phyloP scores from a whole-genome alignment of 64 coral and sea anemone genomes.

The Stichodactyla mertensii region DNA sequence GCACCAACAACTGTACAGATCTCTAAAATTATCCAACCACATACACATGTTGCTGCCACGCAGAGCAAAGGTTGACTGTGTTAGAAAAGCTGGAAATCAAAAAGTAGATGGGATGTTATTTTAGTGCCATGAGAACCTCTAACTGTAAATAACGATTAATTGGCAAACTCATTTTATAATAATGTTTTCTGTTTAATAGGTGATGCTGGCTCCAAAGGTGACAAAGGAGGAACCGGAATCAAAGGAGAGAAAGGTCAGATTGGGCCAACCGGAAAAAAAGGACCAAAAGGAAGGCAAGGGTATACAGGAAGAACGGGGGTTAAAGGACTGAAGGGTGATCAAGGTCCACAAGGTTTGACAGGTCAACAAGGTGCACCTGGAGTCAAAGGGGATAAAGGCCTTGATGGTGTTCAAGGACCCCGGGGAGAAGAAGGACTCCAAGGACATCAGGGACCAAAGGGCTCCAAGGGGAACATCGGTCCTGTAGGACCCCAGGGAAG shows the following conservation, averaged over 20 bases:
- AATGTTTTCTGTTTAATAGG: background rate
- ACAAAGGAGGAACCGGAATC: constrained; percentile 3
- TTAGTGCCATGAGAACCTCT: no score
- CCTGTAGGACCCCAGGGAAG: background rate
- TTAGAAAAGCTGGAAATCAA: no score
- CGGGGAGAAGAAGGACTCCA: background rate
- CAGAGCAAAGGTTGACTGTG: no score
- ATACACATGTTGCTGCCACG: no score
- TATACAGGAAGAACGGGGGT: constrained; percentile 6
- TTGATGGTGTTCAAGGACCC: background rate
- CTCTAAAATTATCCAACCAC: no score
- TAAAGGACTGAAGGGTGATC: constrained; percentile 3
- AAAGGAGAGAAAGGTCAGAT: constrained; percentile 17
- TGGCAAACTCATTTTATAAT: background rate
- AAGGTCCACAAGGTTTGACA: background rate
- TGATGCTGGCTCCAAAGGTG: background rate
- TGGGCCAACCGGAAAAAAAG: constrained; percentile 17
- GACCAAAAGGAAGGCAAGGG: background rate
- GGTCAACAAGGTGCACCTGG: background rate
- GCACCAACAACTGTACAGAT: no score
- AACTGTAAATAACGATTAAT: no score
- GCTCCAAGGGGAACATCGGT: constrained; percentile 18
- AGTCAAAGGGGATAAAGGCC: background rate
- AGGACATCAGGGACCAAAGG: background rate
- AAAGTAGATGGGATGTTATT: no score